Base-by-base conservation (phyloP, 2,888 invertebrate genomes). In the Diabrotica balteata region DNA sequence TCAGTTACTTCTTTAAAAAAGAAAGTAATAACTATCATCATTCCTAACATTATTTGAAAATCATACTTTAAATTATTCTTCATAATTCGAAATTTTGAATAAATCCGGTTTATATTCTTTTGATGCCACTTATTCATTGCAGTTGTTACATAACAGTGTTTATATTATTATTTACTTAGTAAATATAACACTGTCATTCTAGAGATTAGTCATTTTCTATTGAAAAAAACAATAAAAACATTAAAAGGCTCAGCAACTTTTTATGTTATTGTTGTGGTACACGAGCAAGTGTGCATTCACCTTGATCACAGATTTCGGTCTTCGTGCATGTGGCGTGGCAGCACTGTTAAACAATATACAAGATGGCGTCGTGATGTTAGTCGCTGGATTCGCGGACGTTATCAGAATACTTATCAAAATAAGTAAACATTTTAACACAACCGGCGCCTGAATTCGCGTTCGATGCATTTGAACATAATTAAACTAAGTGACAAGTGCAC, bases 331-430 rank as follows among this genome's bases (percentile, higher is more conserved):
- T 64, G 64, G 58, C 52, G 51, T 55, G 70, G 74, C 73, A 70
- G 67, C 67, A 71, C 71, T 74, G 78, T 67, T 43, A 65, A 59
- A 68, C 72, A 75, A 75, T 73, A 76, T 68, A 75, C 79, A 83
- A 83, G 76, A 83, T 83, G 82, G 82, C 82, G 81, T 77, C 79
- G 78, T 72, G 71, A 72, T 76, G 79, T 74, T 77, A 75, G 73
- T 78, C 77, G 74, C 78, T 78, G 78, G 77, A 76, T 74, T 76
- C 78, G 75, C 75, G 73, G 76, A 73, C 71, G 75, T 78, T 76
- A 75, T 78, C 74, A 71, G 72, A 72, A 72, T 71, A 73, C 69
- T 74, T 70, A 73, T 74, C 73, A 66, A 69, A 68, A 75, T 77
- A 76, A 74, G 73, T 78, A 76, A 77, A 77, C 74, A 77, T 72